These are phyloP conservation scores for Melanotaenia boesemani DNA, from an alignment of 2,797 vertebrate species.

Conservation along the genomic window DNA sequence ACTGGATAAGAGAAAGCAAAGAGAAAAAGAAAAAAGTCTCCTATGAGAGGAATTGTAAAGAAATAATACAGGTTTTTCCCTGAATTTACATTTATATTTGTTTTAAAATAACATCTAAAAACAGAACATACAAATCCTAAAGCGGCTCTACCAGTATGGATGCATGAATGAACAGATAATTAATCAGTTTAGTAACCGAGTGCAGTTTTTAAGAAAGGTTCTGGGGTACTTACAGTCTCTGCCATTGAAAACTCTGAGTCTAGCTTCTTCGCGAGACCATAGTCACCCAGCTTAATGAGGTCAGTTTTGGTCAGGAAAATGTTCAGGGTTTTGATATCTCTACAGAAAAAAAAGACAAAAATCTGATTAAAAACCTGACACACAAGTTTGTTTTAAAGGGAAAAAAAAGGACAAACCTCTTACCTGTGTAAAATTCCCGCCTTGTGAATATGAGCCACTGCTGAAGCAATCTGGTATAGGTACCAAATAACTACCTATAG, in stretches of 20 bases:
- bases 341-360: conserved; percentile 57
- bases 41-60: neutral
- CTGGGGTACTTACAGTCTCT: conserved; percentile 89
- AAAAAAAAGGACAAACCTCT: conserved; percentile 16
- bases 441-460: conserved; percentile 96
- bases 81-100: neutral
- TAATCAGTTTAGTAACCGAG: neutral
- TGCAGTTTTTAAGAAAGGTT: neutral
- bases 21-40: neutral
- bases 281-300: conserved; percentile 97
- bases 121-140: neutral
- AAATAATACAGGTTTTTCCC: neutral
- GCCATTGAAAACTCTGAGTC: conserved; percentile 97
- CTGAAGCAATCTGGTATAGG: conserved; percentile 95
- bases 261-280: conserved; percentile 96
- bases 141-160: too few species aligned
- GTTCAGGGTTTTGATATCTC: conserved; percentile 99
- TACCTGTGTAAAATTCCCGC: conserved; percentile 97
- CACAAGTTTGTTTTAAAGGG: neutral
- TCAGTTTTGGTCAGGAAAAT: conserved; percentile 99
- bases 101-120: neutral
- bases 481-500: conserved; percentile 95
- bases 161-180: neutral
- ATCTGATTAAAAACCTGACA: neutral
- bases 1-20: conserved; percentile 77